Evolutionary conservation across 2,797 vertebrate genomes (phyloP).

Genomic region (Crax fasciolata): DNA sequence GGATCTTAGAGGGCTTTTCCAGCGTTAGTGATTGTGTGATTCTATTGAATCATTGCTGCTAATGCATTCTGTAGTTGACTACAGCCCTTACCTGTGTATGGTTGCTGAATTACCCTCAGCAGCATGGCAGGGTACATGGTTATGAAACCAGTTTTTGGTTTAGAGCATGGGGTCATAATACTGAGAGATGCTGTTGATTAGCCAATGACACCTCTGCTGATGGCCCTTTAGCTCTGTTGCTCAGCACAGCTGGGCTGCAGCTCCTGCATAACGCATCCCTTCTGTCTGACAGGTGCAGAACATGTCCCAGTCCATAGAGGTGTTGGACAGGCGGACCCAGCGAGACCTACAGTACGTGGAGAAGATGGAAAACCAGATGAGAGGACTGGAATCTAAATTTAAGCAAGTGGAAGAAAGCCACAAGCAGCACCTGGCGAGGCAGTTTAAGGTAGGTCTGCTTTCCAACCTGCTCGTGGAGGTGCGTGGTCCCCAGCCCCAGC

Average conservation of each 20-base stretch:
- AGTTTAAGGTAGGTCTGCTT: constrained; percentile 92
- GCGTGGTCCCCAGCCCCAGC: not conserved
- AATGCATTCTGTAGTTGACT: not conserved
- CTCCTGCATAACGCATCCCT: constrained; percentile 2
- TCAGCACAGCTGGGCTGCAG: not conserved
- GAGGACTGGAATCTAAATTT: constrained; percentile 97
- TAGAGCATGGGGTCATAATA: not conserved
- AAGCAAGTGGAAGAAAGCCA: constrained; percentile 98
- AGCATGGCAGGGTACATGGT: not conserved
- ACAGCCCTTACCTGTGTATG: not conserved
- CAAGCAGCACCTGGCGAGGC: constrained; percentile 97
- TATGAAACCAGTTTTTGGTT: not conserved
- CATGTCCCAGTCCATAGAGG: constrained; percentile 99
- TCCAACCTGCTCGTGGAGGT: not conserved
- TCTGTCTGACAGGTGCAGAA: constrained; percentile 92
- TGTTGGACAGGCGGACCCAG: constrained; percentile 96
- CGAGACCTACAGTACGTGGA: constrained; percentile 97
- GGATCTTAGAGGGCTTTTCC: too few species aligned
- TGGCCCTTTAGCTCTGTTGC: not conserved
- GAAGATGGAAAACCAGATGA: constrained; percentile 99
- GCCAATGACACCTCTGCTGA: not conserved
- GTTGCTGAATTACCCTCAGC: not conserved
- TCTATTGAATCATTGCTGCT: not conserved
- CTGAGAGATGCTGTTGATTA: not conserved
- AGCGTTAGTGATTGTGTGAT: too few species aligned